Evolutionary conservation across 2,113 vertebrate genomes (phyloP), one percentile per base, ranked within the genome.

Genomic region (Nipponia nippon): DNA sequence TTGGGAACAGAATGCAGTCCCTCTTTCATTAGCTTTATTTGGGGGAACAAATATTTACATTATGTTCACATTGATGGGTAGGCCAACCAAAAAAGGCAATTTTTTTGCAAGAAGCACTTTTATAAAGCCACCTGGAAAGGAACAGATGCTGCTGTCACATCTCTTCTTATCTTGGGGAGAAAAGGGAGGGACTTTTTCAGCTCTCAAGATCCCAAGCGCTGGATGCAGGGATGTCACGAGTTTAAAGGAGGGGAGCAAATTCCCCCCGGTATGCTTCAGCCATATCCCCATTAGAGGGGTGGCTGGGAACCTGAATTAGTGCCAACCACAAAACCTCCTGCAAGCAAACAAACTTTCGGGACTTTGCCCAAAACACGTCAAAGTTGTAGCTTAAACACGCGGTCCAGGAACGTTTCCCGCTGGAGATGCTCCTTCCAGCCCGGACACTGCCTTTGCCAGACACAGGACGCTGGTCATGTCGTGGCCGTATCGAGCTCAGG

Each of bases 361-460:
- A 38, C 38, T 77, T 69, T 22, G 25, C 7, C 34, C n/a, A 10
- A 91, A 93, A 27, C 16, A 15, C 0, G 2, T 32, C 49, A 29
- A 30, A 56, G 17, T 11, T 40, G 30, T 5, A 36, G 27, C 47
- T 78, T 46, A 52, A 75, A 56, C 30, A 32, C 0, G 0, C 7
- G 65, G 13, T 8, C 16, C 2, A 1, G 70, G 29, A 70, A 61
- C 0, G 20, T n/a, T 52, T 76, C 29, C 62, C 65, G 44, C 49
- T 65, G 76, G 29, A 62, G 49, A 10, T 32, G 56, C 36, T 93
- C 71, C 75, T 50, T 52, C 42, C 38, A 86, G 44, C 36, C 67
- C 2, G 0, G 61, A 69, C 47, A 44, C 27, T 38, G 9, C 34
- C 34, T 63, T 50, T 65, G 38, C 36, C 29, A 50, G 38, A 44